These are phyloP conservation scores for Rhyacophila brunnea DNA, from an alignment of 1,140 invertebrate species.

Conservation along the genomic window DNA sequence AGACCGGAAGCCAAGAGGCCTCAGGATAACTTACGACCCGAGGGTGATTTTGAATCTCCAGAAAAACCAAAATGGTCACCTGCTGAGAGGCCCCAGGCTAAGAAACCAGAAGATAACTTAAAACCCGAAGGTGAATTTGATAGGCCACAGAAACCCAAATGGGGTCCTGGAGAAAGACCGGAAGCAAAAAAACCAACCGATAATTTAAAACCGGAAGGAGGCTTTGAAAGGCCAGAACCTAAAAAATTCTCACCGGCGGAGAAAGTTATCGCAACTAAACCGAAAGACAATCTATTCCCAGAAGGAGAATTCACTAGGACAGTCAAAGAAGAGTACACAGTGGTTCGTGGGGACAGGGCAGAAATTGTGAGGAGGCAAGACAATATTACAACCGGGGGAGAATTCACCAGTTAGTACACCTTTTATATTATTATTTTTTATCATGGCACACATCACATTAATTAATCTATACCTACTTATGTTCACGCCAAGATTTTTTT, in stretches of 20 bases:
- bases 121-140: constrained; percentile 59
- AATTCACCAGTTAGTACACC: constrained; percentile 48
- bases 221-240: constrained; percentile 44
- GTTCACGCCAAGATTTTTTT: too few relatives aligned
- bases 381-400: constrained; percentile 59
- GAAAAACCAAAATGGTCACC: constrained; percentile 40
- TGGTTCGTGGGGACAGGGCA: constrained; percentile 58
- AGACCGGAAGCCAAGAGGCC: constrained; percentile 52
- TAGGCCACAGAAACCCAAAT: constrained; percentile 34
- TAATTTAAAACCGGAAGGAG: constrained; percentile 52
- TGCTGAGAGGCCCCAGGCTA: constrained; percentile 40
- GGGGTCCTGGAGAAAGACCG: constrained; percentile 39
- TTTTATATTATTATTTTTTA: background rate
- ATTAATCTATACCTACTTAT: too few relatives aligned
- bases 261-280: constrained; percentile 39
- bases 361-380: constrained; percentile 61
- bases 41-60: constrained; percentile 58
- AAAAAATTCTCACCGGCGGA: constrained; percentile 41
- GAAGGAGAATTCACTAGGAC: constrained; percentile 61
- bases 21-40: constrained; percentile 58
- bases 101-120: constrained; percentile 57
- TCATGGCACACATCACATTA: too few relatives aligned
- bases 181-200: constrained; percentile 43
- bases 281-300: constrained; percentile 51
- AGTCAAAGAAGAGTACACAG: constrained; percentile 44